Conservation (phyloP, 35 echinoderm and acorn worm genomes). For the Acanthaster planci region DNA sequence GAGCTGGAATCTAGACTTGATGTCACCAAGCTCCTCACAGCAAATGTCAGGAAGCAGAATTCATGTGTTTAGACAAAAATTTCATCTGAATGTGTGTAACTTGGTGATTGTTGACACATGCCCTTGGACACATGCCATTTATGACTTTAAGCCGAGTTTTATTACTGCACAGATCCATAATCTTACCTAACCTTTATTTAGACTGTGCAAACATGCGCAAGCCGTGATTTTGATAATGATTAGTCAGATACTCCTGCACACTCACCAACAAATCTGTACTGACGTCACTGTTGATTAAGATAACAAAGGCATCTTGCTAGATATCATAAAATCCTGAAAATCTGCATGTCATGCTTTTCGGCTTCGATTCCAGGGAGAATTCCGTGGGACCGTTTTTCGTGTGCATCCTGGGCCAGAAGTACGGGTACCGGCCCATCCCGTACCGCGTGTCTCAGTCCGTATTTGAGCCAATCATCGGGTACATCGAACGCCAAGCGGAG, state of each 20-base stretch:
- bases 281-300: too few relatives aligned
- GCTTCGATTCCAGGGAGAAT: constrained; percentile 48
- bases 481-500: constrained; percentile 34
- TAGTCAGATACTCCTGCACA: too few relatives aligned
- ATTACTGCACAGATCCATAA: too few relatives aligned
- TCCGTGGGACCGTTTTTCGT: constrained; percentile 90
- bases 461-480: constrained; percentile 44
- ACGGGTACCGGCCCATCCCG: constrained; percentile 79
- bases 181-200: background rate
- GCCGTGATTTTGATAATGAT: background rate
- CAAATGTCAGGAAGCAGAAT: too few relatives aligned
- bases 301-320: background rate
- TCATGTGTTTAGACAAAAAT: too few relatives aligned
- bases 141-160: too few relatives aligned
- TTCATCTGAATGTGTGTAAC: too few relatives aligned
- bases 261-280: too few relatives aligned
- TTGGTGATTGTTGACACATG: too few relatives aligned
- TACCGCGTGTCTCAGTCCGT: constrained; percentile 26
- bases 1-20: too few relatives aligned
- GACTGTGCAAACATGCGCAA: background rate
- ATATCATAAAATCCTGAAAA: background rate
- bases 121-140: too few relatives aligned
- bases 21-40: too few relatives aligned
- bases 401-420: constrained; percentile 79
- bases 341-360: background rate